phyloP scores from a whole-genome alignment of 2,888 invertebrate genomes.

The Dione juno region DNA sequence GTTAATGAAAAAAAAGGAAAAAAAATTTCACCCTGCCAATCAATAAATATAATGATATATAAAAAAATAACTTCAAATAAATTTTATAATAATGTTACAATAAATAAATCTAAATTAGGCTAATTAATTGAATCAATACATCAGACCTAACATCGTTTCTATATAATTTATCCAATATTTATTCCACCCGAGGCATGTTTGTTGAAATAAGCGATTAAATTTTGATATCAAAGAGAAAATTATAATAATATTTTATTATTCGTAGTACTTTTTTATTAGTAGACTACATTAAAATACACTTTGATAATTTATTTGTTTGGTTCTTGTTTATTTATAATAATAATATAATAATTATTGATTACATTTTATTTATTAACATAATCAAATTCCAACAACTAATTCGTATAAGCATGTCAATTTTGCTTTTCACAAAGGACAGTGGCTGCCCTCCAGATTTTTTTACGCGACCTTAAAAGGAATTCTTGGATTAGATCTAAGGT shows the following conservation, averaged over 20 bases:
- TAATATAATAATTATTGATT: background rate
- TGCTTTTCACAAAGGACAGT: too few relatives aligned
- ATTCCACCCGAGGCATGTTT: constrained; percentile 11
- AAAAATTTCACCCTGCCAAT: too few relatives aligned
- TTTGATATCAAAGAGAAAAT: constrained; percentile 5
- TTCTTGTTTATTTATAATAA: background rate
- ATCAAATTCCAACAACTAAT: background rate
- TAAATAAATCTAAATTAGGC: background rate
- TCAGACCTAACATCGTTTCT: constrained; percentile 16
- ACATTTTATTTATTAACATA: background rate
- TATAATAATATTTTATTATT: background rate
- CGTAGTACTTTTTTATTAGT: background rate
- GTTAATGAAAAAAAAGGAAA: too few relatives aligned
- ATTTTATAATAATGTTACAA: background rate
- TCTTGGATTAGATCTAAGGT: too few relatives aligned
- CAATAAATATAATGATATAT: background rate
- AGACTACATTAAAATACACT: background rate
- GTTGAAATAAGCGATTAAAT: background rate
- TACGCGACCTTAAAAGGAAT: too few relatives aligned
- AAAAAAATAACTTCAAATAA: background rate
- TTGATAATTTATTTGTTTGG: background rate
- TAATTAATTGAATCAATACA: constrained; percentile 20
- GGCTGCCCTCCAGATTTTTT: too few relatives aligned
- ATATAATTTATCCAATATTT: constrained; percentile 15
- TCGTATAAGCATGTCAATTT: background rate